phyloP scores from a whole-genome alignment of 2,797 vertebrate genomes.

The Poecilia picta region DNA sequence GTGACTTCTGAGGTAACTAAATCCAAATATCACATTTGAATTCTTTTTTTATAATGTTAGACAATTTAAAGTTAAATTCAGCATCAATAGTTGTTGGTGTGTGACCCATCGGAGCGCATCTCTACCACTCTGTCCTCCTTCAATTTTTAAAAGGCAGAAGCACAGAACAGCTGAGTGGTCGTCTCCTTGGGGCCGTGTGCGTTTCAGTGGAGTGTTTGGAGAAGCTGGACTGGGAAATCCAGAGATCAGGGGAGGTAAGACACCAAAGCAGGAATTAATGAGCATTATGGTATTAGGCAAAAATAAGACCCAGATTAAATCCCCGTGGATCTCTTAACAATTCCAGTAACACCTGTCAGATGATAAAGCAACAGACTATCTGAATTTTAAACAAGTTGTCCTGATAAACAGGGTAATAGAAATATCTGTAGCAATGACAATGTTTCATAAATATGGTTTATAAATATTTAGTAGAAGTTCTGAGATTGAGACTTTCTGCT shows the following conservation, averaged over 20 bases:
- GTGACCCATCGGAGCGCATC: neutral
- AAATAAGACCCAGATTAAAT: conserved; percentile 80
- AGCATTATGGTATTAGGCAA: conserved; percentile 85
- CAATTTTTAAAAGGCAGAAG: neutral
- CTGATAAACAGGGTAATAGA: neutral
- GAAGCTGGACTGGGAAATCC: conserved; percentile 19
- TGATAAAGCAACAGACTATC: conserved; percentile 15
- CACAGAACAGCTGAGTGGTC: neutral
- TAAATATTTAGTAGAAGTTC: neutral
- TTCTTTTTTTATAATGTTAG: neutral
- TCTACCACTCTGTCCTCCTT: neutral
- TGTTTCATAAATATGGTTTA: neutral
- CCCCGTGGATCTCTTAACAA: conserved; percentile 79
- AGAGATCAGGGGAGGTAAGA: conserved; percentile 73
- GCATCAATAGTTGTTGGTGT: neutral
- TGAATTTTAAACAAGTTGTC: conserved; percentile 1
- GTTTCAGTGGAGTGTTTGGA: conserved; percentile 11
- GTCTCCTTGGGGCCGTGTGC: neutral
- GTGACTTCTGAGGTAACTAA: neutral
- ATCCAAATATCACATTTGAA: neutral
- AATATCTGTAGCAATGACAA: neutral
- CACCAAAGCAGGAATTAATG: conserved; percentile 85
- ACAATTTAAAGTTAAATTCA: neutral
- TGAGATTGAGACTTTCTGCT: neutral
- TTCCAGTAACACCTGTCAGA: conserved; percentile 79